Conservation (phyloP, 2,113 vertebrate genomes). For the Dunckerocampus dactyliophorus region DNA sequence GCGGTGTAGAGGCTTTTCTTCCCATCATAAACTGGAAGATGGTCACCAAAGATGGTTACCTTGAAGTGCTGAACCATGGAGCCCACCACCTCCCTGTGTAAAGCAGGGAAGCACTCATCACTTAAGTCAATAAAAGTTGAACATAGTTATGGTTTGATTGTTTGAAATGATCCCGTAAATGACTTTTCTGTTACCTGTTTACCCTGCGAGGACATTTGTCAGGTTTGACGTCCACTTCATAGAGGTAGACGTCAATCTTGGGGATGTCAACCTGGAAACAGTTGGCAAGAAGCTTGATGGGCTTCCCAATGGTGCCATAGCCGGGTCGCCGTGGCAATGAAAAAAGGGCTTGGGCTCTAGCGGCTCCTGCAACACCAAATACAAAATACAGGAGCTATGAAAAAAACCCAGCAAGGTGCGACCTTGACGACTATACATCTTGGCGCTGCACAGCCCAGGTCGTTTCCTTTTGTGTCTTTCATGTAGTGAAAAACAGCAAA, state of each 20-base stretch:
- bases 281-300: conserved; percentile 99
- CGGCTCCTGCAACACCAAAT: conserved; percentile 79
- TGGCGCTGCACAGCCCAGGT: no score
- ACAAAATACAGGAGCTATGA: neutral
- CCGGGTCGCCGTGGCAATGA: conserved; percentile 95
- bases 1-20: conserved; percentile 98
- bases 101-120: neutral
- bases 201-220: conserved; percentile 98
- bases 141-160: neutral
- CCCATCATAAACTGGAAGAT: conserved; percentile 97
- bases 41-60: conserved; percentile 98
- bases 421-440: neutral
- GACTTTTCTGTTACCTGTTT: conserved; percentile 81
- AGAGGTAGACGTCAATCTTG: conserved; percentile 99
- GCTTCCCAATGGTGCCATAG: conserved; percentile 99
- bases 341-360: conserved; percentile 98
- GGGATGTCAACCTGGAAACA: conserved; percentile 99
- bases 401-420: neutral
- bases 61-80: conserved; percentile 99
- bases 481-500: neutral
- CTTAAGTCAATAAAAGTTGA: neutral
- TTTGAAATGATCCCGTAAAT: neutral
- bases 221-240: conserved; percentile 99
- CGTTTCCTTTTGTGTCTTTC: neutral
- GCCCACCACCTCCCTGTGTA: conserved; percentile 91